Conservation (phyloP, 2,888 invertebrate species). For the Micropterix aruncella region DNA sequence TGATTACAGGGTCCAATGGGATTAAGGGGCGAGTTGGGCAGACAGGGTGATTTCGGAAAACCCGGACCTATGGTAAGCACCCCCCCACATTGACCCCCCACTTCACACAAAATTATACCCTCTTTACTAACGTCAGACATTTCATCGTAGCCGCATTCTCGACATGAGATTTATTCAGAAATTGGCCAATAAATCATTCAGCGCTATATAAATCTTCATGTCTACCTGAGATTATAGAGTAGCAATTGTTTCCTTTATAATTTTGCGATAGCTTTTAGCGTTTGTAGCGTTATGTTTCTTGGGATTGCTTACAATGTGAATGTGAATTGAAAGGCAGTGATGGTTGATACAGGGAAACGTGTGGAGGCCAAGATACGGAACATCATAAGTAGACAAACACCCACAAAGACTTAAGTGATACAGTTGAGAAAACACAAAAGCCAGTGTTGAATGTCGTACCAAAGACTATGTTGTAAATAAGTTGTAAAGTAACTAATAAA, state of each 20-base stretch:
- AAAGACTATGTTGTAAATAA: no score
- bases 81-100: not conserved
- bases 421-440: not conserved
- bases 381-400: not conserved
- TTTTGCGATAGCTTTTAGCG: no score
- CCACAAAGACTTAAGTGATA: not conserved
- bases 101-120: no score
- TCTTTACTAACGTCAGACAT: not conserved
- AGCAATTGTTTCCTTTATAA: no score
- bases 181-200: no score
- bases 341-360: not conserved
- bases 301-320: not conserved
- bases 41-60: constrained; percentile 58
- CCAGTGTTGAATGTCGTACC: no score
- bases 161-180: not conserved
- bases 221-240: no score
- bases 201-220: no score
- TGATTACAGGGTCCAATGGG: constrained; percentile 64
- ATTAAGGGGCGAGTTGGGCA: constrained; percentile 60
- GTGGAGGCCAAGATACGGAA: not conserved
- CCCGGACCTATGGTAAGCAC: constrained; percentile 64
- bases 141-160: not conserved
- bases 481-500: no score
- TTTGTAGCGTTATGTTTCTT: no score
- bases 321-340: not conserved